Evolutionary conservation across 2,113 vertebrate genomes (phyloP).

Genomic region (Tetraodon nigroviridis): DNA sequence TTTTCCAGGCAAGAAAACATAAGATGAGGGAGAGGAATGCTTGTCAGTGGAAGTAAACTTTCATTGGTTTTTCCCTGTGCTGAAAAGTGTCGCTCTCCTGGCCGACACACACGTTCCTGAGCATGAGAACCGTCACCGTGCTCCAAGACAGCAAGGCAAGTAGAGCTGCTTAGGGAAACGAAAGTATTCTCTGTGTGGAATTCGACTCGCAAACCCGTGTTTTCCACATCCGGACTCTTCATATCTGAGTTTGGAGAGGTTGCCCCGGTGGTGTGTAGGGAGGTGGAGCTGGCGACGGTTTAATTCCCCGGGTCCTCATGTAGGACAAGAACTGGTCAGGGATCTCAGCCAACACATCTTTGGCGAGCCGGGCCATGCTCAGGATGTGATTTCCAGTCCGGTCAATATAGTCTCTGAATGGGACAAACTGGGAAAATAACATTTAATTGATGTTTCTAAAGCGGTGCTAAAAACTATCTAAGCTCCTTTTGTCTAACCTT

Average conservation of each 20-base stretch:
- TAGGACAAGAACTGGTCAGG: conserved; percentile 98
- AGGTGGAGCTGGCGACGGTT: conserved; percentile 89
- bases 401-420: conserved; percentile 95
- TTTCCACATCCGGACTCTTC: conserved; percentile 43
- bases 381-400: conserved; percentile 91
- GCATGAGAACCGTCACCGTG: conserved; percentile 39
- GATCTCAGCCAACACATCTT: conserved; percentile 95
- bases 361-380: conserved; percentile 95
- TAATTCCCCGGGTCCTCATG: conserved; percentile 94
- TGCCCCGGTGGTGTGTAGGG: conserved; percentile 87
- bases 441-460: neutral
- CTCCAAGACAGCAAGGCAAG: conserved; percentile 38
- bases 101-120: conserved; percentile 44
- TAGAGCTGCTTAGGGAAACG: conserved; percentile 51
- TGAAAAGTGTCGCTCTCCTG: conserved; percentile 26
- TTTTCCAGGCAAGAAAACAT: conserved; percentile 10
- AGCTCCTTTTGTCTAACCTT: too few relatives aligned
- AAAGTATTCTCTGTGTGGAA: conserved; percentile 44
- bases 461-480: too few relatives aligned
- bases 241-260: conserved; percentile 90
- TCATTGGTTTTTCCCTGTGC: conserved; percentile 60
- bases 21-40: conserved; percentile 64
- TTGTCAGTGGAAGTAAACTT: conserved; percentile 77
- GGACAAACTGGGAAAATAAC: conserved; percentile 82
- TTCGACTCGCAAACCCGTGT: conserved; percentile 19